Evolutionary conservation across 2,113 vertebrate genomes (phyloP).

Genomic region (Crotalus helleri): DNA sequence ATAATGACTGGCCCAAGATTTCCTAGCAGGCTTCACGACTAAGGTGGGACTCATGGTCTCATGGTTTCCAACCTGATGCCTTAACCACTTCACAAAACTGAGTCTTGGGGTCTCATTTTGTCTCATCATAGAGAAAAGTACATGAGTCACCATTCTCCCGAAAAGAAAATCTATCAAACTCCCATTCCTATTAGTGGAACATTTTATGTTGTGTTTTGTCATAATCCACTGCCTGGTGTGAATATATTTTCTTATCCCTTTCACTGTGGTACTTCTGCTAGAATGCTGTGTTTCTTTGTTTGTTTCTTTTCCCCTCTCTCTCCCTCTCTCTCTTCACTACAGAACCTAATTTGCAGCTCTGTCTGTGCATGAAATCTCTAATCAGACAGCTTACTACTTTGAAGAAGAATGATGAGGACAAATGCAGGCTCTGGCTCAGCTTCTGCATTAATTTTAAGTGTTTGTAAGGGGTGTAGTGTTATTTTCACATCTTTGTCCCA

Average conservation of each 20-base stretch:
- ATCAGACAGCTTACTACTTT: background rate
- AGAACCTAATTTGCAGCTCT: slow-evolving; percentile 37
- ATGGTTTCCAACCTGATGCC: background rate
- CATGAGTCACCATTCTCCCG: background rate
- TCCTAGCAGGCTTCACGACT: background rate
- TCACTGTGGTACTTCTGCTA: background rate
- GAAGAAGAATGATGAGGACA: slow-evolving; percentile 25
- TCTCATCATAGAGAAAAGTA: slow-evolving; percentile 33
- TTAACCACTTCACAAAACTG: background rate
- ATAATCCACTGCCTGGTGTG: background rate
- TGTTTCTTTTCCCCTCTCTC: background rate
- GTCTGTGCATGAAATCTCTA: slow-evolving; percentile 35
- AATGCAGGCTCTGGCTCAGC: slow-evolving; percentile 3
- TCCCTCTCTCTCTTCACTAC: background rate
- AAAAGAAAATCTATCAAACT: slow-evolving; percentile 28
- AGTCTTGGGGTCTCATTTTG: slow-evolving; percentile 31
- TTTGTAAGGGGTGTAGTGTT: background rate
- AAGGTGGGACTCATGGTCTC: background rate
- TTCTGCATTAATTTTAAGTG: background rate
- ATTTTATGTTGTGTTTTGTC: background rate
- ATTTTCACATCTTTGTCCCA: background rate
- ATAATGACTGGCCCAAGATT: background rate
- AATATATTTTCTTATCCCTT: slow-evolving; percentile 36
- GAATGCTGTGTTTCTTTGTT: background rate
- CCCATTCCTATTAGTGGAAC: background rate